These are phyloP conservation scores for Dryas iulia DNA, from an alignment of 1,140 invertebrate genomes.

Conservation along the genomic window DNA sequence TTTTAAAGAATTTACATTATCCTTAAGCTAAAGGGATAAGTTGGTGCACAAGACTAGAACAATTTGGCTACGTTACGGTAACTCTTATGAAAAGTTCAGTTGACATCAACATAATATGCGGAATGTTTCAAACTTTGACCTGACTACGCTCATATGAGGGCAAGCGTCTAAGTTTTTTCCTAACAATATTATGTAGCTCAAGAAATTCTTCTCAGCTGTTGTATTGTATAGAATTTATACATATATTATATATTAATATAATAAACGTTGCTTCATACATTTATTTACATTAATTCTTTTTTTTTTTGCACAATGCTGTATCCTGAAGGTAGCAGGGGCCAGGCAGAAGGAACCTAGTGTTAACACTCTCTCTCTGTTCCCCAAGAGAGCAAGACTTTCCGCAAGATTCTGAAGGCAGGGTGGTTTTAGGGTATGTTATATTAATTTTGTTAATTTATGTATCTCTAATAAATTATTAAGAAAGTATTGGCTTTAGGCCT, in stretches of 20 bases:
- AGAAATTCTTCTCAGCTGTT: not conserved
- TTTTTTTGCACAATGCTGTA: not conserved
- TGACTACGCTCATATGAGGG: not conserved
- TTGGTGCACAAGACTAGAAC: conserved; percentile 1
- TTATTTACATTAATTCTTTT: too few relatives aligned
- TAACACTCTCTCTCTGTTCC: too few relatives aligned
- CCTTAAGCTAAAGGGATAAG: conserved; percentile 4
- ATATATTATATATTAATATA: too few relatives aligned
- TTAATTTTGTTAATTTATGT: too few relatives aligned
- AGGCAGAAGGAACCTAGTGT: not conserved
- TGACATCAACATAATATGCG: conserved; percentile 14
- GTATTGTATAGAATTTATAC: not conserved
- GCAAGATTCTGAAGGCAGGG: too few relatives aligned
- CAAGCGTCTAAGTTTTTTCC: not conserved
- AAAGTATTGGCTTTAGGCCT: too few relatives aligned
- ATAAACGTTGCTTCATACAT: too few relatives aligned
- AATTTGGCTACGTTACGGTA: conserved; percentile 11
- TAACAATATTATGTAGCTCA: not conserved
- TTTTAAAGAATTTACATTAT: conserved; percentile 13
- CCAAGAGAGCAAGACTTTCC: too few relatives aligned
- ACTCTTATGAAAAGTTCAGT: conserved; percentile 8
- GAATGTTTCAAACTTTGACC: conserved; percentile 3
- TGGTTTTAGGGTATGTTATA: too few relatives aligned
- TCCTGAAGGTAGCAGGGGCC: not conserved
- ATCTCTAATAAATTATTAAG: too few relatives aligned